Evolutionary conservation across 92 coral and sea anemone species (phyloP).

Genomic region (Nematostella vectensis): DNA sequence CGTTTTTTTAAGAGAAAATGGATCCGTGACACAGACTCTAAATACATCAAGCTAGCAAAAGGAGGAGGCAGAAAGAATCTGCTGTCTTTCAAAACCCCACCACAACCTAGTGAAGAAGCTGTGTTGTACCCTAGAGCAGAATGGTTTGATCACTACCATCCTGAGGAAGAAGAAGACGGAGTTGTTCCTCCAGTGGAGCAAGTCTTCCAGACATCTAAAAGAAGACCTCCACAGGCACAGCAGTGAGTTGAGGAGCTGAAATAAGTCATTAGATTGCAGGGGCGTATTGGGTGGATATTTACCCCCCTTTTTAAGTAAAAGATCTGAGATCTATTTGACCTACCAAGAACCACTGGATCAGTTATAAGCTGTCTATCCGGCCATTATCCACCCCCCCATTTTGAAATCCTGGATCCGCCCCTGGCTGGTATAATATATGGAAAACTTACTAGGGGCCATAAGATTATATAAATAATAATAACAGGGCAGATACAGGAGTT

Average conservation of each 20-base stretch:
- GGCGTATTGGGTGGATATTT: neutral
- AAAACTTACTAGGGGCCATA: too few relatives aligned
- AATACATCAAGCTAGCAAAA: slow-evolving; percentile 87
- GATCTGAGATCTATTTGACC: too few relatives aligned
- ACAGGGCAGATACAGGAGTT: too few relatives aligned
- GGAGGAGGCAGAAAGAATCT: slow-evolving; percentile 80
- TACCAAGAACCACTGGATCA: too few relatives aligned
- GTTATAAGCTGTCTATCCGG: too few relatives aligned
- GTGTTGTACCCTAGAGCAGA: slow-evolving; percentile 87
- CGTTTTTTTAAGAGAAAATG: slow-evolving; percentile 82
- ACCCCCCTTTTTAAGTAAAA: too few relatives aligned
- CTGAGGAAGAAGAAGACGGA: slow-evolving; percentile 37
- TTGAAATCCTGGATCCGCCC: too few relatives aligned
- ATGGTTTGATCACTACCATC: slow-evolving; percentile 90
- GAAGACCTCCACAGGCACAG: slow-evolving; percentile 13
- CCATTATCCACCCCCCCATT: neutral
- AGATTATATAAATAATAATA: too few relatives aligned
- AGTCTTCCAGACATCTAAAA: slow-evolving; percentile 7
- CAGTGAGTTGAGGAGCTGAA: slow-evolving; percentile 14
- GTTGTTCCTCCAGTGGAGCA: slow-evolving; percentile 10
- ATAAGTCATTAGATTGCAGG: neutral
- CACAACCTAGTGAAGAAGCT: slow-evolving; percentile 41
- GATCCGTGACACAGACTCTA: slow-evolving; percentile 95
- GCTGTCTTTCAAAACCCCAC: slow-evolving; percentile 53
- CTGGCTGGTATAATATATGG: too few relatives aligned